Base-by-base conservation (phyloP, 2,888 invertebrate species). In the Diarsia mendica region DNA sequence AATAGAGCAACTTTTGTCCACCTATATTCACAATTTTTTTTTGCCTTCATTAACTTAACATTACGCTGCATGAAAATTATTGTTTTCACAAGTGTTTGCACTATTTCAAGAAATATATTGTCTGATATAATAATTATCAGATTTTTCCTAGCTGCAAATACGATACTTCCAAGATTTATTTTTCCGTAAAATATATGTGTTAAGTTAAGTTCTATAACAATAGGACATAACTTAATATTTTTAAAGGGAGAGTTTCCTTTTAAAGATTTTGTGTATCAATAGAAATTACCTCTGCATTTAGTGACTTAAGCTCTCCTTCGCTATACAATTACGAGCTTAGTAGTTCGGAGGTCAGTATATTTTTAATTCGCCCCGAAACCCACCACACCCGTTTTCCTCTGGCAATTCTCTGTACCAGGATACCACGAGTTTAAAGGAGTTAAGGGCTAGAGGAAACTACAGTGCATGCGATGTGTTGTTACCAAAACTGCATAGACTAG, bases 401-500 rank as follows among this genome's bases (percentile, higher is more conserved):
- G 5, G 49, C 8, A 18, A 23, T 13, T 20, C 1, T 65, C 1
- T 6, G 28, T 28, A 67, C 84, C 28, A 73, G 82, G 83, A 63
- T 33, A 58, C 0, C 67, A 83, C 68, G 6, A 55, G 8, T 33
- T n/a, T 39, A 63, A 18, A 55, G 49, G 20, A 69, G n/a, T 39
- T 72, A 48, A 39, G 11, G 48, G 23, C 15, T 58, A 8, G 0
- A 6, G 23, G 44, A 67, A 71, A 67, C 58, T 65, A 77, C 61
- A 74, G 64, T 60, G 51, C 67, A 72, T 46, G 48, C 71, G 33
- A 39, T 73, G 67, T 75, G 68, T 84, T 79, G 89, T 91, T 89
- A 90, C 92, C 91, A 91, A 95, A 95, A 94, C 91, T 94, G 94
- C 95, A 94, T 93, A 90, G 90, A 88, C 84, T 83, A 82, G 89